Evolutionary conservation across 2,888 invertebrate species (phyloP).

Genomic region (Laspeyria flexula): DNA sequence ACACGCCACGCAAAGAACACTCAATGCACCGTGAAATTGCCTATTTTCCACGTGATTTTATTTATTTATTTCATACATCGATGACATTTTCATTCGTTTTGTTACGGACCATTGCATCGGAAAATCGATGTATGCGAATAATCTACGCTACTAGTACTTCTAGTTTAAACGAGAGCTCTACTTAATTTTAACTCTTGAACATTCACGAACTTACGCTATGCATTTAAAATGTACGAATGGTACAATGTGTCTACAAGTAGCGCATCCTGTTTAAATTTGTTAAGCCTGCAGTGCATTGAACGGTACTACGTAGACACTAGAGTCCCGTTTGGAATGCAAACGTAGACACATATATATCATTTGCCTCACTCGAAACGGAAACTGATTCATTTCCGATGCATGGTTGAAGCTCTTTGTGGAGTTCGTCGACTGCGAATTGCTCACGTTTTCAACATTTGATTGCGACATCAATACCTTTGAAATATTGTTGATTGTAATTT

Average conservation of each 20-base stretch:
- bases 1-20: slow-evolving; percentile 75
- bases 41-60: slow-evolving; percentile 85
- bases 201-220: slow-evolving; percentile 56
- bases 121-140: slow-evolving; percentile 55
- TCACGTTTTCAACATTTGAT: slow-evolving; percentile 83
- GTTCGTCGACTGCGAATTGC: slow-evolving; percentile 80
- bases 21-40: slow-evolving; percentile 86
- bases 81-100: slow-evolving; percentile 74
- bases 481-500: slow-evolving; percentile 51
- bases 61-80: slow-evolving; percentile 83
- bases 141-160: slow-evolving; percentile 39
- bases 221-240: slow-evolving; percentile 67
- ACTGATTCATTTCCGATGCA: slow-evolving; percentile 86
- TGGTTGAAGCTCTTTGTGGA: slow-evolving; percentile 82
- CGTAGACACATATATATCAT: slow-evolving; percentile 70
- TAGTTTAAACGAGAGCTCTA: slow-evolving; percentile 43
- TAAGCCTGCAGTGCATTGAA: slow-evolving; percentile 49
- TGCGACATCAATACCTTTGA: slow-evolving; percentile 76
- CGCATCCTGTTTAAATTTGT: slow-evolving; percentile 61
- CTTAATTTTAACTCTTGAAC: slow-evolving; percentile 60
- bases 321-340: slow-evolving; percentile 62
- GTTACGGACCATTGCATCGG: slow-evolving; percentile 59
- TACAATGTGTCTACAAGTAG: slow-evolving; percentile 62
- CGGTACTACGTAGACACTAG: slow-evolving; percentile 55
- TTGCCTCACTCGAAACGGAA: slow-evolving; percentile 79